Percentiles rank a stretch among this genome's conserved stretches.
These are phyloP conservation scores for Spilogale gracilis DNA, from an alignment of 2,113 vertebrate genomes.

Conservation along the genomic window DNA sequence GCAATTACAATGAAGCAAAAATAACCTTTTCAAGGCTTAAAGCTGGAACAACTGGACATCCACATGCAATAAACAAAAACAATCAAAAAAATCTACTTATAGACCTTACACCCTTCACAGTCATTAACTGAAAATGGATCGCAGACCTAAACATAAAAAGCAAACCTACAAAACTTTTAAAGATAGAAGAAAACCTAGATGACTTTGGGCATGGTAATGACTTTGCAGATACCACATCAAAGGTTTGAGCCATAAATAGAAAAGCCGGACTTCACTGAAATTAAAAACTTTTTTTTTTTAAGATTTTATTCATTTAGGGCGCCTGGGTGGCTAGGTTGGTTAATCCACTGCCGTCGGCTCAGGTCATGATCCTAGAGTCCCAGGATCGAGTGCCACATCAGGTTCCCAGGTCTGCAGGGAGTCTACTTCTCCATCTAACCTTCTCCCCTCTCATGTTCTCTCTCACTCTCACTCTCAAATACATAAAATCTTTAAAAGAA, in stretches of 20 bases:
- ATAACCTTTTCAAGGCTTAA: background rate
- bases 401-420: too few species aligned
- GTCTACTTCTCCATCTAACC: too few species aligned
- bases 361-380: too few species aligned
- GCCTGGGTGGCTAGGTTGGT: too few species aligned
- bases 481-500: too few species aligned
- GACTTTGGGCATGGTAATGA: background rate
- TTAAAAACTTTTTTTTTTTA: background rate
- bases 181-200: background rate
- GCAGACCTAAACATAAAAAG: background rate
- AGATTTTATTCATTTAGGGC: too few species aligned
- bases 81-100: background rate
- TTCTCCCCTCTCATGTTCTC: too few species aligned
- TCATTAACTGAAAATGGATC: background rate
- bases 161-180: background rate
- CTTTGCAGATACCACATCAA: background rate
- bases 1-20: background rate
- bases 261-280: constrained; percentile 11
- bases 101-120: background rate
- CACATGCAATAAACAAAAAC: background rate
- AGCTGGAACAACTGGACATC: background rate
- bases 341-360: too few species aligned
- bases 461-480: too few species aligned
- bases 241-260: background rate
- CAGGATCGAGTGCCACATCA: too few species aligned